Conservation (phyloP, 2,888 invertebrate genomes). For the Andrena praecox region DNA sequence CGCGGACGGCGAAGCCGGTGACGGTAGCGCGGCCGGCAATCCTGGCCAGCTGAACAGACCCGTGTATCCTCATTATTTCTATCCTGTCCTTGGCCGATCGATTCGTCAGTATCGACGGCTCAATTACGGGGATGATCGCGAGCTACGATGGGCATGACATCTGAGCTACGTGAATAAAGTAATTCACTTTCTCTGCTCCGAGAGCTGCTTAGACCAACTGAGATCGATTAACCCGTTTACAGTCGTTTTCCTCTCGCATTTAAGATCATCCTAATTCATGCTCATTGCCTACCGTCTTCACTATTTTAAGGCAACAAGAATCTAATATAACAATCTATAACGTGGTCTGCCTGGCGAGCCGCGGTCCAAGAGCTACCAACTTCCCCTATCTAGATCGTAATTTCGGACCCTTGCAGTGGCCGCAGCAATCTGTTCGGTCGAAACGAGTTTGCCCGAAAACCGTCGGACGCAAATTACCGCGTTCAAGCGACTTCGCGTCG, state of each 20-base stretch:
- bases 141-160: not conserved
- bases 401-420: not conserved
- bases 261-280: too few species aligned
- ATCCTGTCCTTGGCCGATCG: slow-evolving; percentile 53
- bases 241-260: too few species aligned
- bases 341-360: too few species aligned
- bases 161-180: slow-evolving; percentile 4
- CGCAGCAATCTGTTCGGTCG: not conserved
- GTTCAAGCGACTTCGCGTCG: slow-evolving; percentile 13
- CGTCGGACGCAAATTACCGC: slow-evolving; percentile 9
- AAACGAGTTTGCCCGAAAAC: slow-evolving; percentile 16
- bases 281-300: too few species aligned
- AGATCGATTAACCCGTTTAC: too few species aligned
- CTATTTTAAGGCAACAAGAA: too few species aligned
- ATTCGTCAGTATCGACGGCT: slow-evolving; percentile 48
- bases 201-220: too few species aligned
- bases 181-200: slow-evolving; percentile 14
- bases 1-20: slow-evolving; percentile 91
- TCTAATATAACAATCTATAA: too few species aligned
- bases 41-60: slow-evolving; percentile 83
- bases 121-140: slow-evolving; percentile 55
- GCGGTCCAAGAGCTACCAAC: not conserved
- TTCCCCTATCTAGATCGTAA: not conserved
- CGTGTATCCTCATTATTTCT: slow-evolving; percentile 61
- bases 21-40: slow-evolving; percentile 87